Percentiles rank a stretch among this genome's conserved stretches.
These are phyloP conservation scores for Meloe dianella DNA, from an alignment of 2,888 invertebrate genomes.

Conservation along the genomic window DNA sequence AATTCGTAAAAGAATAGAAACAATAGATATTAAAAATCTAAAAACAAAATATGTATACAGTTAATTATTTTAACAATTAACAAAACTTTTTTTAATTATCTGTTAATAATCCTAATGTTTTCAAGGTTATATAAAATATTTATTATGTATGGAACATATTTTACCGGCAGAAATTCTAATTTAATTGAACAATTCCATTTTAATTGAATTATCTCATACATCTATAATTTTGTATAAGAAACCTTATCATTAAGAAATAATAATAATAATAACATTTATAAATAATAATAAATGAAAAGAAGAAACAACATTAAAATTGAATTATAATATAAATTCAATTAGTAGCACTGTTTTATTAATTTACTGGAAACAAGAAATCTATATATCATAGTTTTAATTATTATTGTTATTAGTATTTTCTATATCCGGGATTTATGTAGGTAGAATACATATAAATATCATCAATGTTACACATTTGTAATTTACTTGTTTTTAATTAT, in stretches of 20 bases:
- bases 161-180: no score
- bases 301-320: not conserved
- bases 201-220: no score
- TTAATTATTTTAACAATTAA: not conserved
- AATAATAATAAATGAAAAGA: not conserved
- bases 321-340: conserved; percentile 2
- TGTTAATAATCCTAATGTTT: no score
- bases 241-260: no score
- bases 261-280: no score
- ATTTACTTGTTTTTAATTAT: not conserved
- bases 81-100: no score
- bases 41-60: no score
- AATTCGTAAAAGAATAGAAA: not conserved
- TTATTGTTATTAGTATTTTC: not conserved
- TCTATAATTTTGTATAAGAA: no score
- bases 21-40: not conserved
- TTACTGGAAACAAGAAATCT: not conserved
- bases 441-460: not conserved
- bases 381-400: not conserved
- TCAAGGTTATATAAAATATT: no score
- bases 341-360: not conserved
- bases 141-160: no score
- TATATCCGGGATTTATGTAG: not conserved
- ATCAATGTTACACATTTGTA: not conserved
- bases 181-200: no score